Percentiles rank a stretch among this genome's conserved stretches.
Evolutionary conservation across 2,797 vertebrate genomes (phyloP).

Genomic region (Balearica regulorum): DNA sequence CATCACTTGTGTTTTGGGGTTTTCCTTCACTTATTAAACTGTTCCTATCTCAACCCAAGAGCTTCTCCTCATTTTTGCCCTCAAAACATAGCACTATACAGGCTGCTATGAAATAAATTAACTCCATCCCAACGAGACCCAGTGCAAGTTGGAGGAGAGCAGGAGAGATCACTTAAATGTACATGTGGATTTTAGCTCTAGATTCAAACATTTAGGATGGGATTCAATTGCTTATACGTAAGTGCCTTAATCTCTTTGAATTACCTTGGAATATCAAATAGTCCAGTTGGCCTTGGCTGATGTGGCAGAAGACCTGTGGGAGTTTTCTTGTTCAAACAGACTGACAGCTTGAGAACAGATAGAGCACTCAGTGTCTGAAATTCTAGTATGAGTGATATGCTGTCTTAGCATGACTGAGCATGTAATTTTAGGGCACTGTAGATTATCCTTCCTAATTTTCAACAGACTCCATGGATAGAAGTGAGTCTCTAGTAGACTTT

Average conservation of each 20-base stretch:
- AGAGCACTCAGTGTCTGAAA: not conserved
- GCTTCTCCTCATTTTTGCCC: not conserved
- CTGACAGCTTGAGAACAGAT: not conserved
- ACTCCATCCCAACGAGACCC: not conserved
- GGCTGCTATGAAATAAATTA: not conserved
- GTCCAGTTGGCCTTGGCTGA: not conserved
- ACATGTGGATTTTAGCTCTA: not conserved
- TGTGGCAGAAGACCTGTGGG: not conserved
- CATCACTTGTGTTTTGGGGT: not conserved
- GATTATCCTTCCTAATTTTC: not conserved
- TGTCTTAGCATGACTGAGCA: not conserved
- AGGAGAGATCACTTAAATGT: not conserved
- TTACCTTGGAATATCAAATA: not conserved
- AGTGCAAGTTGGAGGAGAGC: not conserved
- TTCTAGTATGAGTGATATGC: too few relatives aligned
- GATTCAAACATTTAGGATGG: not conserved
- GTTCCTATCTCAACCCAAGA: not conserved
- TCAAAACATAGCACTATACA: not conserved
- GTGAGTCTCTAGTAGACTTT: not conserved
- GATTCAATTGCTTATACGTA: not conserved
- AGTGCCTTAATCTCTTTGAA: not conserved
- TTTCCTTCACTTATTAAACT: not conserved
- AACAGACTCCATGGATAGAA: not conserved
- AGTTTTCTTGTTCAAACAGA: not conserved
- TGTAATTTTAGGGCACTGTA: not conserved